These are phyloP conservation scores for Trissonchulus latispiculum DNA, from an alignment of 2,888 invertebrate species.

Conservation along the genomic window DNA sequence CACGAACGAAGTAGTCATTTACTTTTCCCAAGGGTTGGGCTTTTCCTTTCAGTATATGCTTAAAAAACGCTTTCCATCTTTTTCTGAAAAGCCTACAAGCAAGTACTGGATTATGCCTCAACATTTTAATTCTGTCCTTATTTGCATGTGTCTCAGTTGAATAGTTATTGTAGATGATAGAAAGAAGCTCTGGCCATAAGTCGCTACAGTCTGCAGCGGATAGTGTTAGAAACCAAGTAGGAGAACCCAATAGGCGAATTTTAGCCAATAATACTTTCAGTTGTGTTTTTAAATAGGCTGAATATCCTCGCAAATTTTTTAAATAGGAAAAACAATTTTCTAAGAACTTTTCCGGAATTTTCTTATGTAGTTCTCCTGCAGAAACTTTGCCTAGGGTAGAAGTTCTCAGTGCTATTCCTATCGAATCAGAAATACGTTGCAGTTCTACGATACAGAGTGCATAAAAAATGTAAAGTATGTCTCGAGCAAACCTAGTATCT, in stretches of 20 bases:
- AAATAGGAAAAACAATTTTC: conserved; percentile 4
- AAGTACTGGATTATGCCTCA: background rate
- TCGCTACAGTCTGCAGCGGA: background rate
- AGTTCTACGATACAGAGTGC: background rate
- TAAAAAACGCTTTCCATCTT: background rate
- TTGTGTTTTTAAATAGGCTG: background rate
- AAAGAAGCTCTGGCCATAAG: background rate
- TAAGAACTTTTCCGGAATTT: background rate
- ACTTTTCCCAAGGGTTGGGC: background rate
- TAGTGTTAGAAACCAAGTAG: conserved; percentile 3
- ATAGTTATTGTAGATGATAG: no score
- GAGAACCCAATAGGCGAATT: background rate
- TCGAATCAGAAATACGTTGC: background rate
- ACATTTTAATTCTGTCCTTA: background rate
- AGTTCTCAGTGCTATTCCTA: background rate
- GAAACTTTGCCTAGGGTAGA: background rate
- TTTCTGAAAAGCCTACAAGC: background rate
- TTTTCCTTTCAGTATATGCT: background rate
- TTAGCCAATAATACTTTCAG: background rate
- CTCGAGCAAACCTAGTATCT: background rate
- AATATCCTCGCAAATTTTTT: background rate
- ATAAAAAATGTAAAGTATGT: background rate
- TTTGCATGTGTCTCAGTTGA: no score
- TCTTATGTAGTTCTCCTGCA: background rate
- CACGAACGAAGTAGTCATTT: background rate